Evolutionary conservation across 2,888 invertebrate species (phyloP).

Genomic region (Drosophila vallismaia): DNA sequence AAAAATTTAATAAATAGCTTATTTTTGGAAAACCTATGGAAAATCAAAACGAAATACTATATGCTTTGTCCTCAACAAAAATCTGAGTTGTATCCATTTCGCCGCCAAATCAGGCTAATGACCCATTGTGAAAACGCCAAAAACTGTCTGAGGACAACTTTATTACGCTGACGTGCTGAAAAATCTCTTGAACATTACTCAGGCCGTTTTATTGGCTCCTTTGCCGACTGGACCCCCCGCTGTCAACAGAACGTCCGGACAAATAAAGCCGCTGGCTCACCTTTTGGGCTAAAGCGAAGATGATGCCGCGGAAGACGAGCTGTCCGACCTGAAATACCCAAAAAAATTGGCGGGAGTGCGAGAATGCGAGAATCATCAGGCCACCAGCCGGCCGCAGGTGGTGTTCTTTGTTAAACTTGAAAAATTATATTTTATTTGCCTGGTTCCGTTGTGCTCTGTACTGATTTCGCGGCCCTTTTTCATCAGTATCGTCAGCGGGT

Average conservation of each 20-base stretch:
- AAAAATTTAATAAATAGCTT: too few relatives aligned
- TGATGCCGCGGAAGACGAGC: slow-evolving; percentile 39
- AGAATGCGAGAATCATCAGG: slow-evolving; percentile 29
- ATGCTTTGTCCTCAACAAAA: slow-evolving; percentile 7
- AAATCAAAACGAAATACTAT: neutral
- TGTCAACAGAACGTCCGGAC: slow-evolving; percentile 57
- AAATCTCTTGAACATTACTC: slow-evolving; percentile 68
- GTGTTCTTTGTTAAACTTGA: slow-evolving; percentile 51
- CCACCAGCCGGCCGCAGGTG: slow-evolving; percentile 34
- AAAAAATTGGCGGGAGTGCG: slow-evolving; percentile 55
- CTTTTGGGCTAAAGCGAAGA: slow-evolving; percentile 29
- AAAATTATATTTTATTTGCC: slow-evolving; percentile 62
- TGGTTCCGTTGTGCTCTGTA: slow-evolving; percentile 26
- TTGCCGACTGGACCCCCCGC: slow-evolving; percentile 36
- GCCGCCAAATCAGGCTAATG: slow-evolving; percentile 56
- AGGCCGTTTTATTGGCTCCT: slow-evolving; percentile 71
- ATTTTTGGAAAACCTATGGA: neutral
- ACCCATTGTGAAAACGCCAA: slow-evolving; percentile 43
- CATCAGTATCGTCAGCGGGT: slow-evolving; percentile 26
- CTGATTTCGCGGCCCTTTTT: slow-evolving; percentile 54
- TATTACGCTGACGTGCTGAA: slow-evolving; percentile 76
- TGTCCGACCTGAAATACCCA: slow-evolving; percentile 39
- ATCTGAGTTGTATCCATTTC: slow-evolving; percentile 36
- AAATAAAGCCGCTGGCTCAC: slow-evolving; percentile 54
- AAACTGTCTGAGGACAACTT: slow-evolving; percentile 52